These are phyloP conservation scores for Astyanax mexicanus DNA, from an alignment of 2,797 vertebrate genomes.

Conservation along the genomic window DNA sequence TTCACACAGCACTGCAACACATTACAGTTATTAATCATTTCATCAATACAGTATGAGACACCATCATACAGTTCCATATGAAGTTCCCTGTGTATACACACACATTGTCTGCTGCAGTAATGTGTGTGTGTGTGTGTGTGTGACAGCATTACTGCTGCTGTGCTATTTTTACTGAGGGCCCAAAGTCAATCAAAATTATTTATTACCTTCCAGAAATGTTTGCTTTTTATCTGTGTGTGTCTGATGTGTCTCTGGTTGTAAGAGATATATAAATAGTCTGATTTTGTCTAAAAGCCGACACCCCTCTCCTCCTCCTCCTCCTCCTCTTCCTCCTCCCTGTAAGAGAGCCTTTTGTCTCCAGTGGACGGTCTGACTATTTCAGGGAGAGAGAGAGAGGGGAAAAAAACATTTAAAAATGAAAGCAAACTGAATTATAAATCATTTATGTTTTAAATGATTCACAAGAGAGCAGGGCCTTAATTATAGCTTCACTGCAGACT, in stretches of 20 bases:
- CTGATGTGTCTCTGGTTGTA: background rate
- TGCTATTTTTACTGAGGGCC: background rate
- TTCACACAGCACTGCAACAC: background rate
- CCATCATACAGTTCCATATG: no score
- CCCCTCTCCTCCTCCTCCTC: background rate
- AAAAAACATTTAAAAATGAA: constrained; percentile 7
- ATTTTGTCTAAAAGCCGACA: background rate
- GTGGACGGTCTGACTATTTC: background rate
- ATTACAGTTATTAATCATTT: background rate
- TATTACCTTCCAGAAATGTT: constrained; percentile 12
- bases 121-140: background rate
- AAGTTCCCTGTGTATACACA: background rate
- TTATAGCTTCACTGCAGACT: background rate
- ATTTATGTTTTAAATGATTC: constrained; percentile 7
- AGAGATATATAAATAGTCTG: constrained; percentile 4
- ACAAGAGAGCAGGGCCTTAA: background rate
- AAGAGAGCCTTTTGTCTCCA: constrained; percentile 1
- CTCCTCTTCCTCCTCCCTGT: background rate
- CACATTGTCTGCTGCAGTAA: background rate
- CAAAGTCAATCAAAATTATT: constrained; percentile 24
- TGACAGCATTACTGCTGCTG: background rate
- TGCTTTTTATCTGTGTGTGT: background rate
- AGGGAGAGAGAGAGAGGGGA: background rate
- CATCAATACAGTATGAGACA: no score
- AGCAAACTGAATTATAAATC: constrained; percentile 20